Conservation (phyloP, 1,140 invertebrate genomes). For the Drosophila kepulauana region DNA sequence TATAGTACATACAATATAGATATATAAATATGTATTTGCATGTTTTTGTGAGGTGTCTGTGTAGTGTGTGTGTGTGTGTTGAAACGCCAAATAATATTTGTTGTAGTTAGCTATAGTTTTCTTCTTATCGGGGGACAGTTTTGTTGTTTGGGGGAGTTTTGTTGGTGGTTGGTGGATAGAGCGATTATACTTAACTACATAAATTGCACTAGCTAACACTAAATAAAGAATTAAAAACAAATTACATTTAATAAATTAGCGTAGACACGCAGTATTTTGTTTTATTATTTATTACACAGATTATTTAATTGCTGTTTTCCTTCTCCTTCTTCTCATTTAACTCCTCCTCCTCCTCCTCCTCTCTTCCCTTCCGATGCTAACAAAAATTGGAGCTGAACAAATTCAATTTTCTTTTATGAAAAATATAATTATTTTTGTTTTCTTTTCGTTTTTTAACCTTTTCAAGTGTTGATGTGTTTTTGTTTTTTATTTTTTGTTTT, state of each 20-base stretch:
- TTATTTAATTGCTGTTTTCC: slow-evolving; percentile 32
- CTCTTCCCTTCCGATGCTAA: slow-evolving; percentile 11
- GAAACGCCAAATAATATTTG: slow-evolving; percentile 61
- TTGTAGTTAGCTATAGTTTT: slow-evolving; percentile 25
- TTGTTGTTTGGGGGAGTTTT: not conserved
- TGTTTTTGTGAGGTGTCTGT: slow-evolving; percentile 15
- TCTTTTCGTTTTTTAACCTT: slow-evolving; percentile 52
- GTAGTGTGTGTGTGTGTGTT: slow-evolving; percentile 47
- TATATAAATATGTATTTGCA: slow-evolving; percentile 16
- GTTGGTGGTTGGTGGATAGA: slow-evolving; percentile 9
- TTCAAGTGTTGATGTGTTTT: slow-evolving; percentile 47
- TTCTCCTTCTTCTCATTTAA: not conserved
- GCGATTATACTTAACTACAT: slow-evolving; percentile 64
- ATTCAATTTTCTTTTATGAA: slow-evolving; percentile 23
- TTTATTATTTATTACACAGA: slow-evolving; percentile 58
- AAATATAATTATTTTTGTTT: slow-evolving; percentile 15
- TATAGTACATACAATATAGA: slow-evolving; percentile 64
- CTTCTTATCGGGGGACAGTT: slow-evolving; percentile 7
- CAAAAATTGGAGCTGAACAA: slow-evolving; percentile 41
- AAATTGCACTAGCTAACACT: slow-evolving; percentile 85
- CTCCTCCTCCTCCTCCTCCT: not conserved
- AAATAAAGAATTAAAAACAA: slow-evolving; percentile 84
- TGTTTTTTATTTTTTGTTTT: slow-evolving; percentile 12
- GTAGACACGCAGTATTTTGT: slow-evolving; percentile 51
- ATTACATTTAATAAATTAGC: slow-evolving; percentile 81